Evolutionary conservation across 2,113 vertebrate genomes (phyloP).

Genomic region (Syngnathus floridae): DNA sequence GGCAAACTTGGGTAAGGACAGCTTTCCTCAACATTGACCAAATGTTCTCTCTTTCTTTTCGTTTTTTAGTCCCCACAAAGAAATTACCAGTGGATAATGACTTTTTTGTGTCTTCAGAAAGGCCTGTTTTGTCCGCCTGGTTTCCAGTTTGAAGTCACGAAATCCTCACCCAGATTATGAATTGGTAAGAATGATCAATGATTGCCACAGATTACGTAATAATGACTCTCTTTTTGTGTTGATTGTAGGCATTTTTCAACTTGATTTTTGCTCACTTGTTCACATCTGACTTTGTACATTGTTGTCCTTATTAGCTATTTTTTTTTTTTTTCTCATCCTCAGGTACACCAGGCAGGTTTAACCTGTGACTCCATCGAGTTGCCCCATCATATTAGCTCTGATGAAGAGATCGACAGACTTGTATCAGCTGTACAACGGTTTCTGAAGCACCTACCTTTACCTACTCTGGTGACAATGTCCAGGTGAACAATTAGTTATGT

Average conservation of each 20-base stretch:
- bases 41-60: neutral
- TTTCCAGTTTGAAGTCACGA: conserved; percentile 82
- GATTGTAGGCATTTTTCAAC: neutral
- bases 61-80: too few species aligned
- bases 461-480: conserved; percentile 86
- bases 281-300: neutral
- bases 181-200: conserved; percentile 73
- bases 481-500: conserved; percentile 63
- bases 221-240: too few species aligned
- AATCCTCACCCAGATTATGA: conserved; percentile 85
- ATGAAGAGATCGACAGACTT: conserved; percentile 79
- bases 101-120: conserved; percentile 72
- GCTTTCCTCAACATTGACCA: neutral
- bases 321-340: conserved; percentile 2
- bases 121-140: conserved; percentile 74
- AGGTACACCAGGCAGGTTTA: conserved; percentile 94
- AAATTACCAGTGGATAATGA: neutral
- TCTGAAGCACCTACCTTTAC: conserved; percentile 77
- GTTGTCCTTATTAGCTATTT: neutral
- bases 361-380: conserved; percentile 92
- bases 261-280: neutral
- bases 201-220: neutral
- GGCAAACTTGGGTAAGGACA: conserved; percentile 71
- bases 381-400: conserved; percentile 88
- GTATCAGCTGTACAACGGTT: conserved; percentile 69